These are phyloP conservation scores for Acronicta aceris DNA, from an alignment of 2,888 invertebrate species.

Conservation along the genomic window DNA sequence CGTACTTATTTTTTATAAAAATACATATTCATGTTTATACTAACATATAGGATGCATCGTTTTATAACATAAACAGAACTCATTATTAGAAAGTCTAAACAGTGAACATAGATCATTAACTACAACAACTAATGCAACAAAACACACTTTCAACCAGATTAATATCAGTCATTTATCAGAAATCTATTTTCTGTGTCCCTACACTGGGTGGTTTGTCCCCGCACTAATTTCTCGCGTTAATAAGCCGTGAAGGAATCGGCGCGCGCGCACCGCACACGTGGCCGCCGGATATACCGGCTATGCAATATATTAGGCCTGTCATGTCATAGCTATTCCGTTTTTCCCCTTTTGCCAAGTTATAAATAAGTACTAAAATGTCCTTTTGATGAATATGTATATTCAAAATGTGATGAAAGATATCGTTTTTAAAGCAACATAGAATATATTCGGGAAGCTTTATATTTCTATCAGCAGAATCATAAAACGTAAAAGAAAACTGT, in stretches of 20 bases:
- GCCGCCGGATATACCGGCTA: slow-evolving; percentile 65
- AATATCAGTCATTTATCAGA: slow-evolving; percentile 56
- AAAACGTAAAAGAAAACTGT: too few species aligned
- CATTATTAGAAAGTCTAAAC: slow-evolving; percentile 33
- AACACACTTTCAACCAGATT: slow-evolving; percentile 53
- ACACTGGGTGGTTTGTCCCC: slow-evolving; percentile 67
- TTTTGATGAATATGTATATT: slow-evolving; percentile 25
- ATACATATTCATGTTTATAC: too few species aligned
- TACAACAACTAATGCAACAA: slow-evolving; percentile 34
- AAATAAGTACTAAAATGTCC: slow-evolving; percentile 43
- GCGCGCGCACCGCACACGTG: slow-evolving; percentile 73
- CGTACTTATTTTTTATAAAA: too few species aligned
- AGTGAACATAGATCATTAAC: slow-evolving; percentile 38
- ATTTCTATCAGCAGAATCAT: too few species aligned
- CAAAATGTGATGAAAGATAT: slow-evolving; percentile 26
- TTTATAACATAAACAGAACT: not conserved
- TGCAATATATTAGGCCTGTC: slow-evolving; percentile 65
- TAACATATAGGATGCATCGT: too few species aligned
- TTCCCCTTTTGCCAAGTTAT: slow-evolving; percentile 43
- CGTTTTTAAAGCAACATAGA: not conserved
- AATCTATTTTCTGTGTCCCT: slow-evolving; percentile 60
- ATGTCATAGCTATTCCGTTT: slow-evolving; percentile 55
- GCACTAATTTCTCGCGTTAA: slow-evolving; percentile 82
- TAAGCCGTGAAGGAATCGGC: slow-evolving; percentile 81
- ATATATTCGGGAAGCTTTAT: too few species aligned